Base-by-base conservation (phyloP, 2,113 vertebrate species). In the Upupa epops region DNA sequence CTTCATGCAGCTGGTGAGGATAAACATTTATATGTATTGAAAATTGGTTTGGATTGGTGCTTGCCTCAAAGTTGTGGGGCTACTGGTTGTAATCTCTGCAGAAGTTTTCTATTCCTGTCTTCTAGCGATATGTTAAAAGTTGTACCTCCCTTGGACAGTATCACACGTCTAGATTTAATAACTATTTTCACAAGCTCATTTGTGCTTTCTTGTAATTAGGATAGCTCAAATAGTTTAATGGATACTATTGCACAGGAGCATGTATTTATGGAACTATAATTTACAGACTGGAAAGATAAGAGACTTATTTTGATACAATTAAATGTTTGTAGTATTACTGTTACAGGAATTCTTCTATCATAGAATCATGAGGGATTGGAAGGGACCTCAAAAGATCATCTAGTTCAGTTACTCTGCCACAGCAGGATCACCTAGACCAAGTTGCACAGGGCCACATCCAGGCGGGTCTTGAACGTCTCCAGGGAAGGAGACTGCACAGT, bases 181-280 rank as follows among this genome's bases (percentile, higher is more conserved):
- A 60, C 54, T 94, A 34, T 81, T 77, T 84, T 96, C 61, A 58
- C 69, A 77, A 65, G 72, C 32, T 88, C 75, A 64, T 93, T 96
- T 93, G 74, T 52, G 45, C 91, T 90, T 96, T 91, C 51, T 94
- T 20, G 78, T 95, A 90, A 92, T 87, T 82, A 69, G 89, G 86
- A 61, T 84, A 92, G 73, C 85, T 94, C 95, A 88, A 90, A 75
- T 81, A 91, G 74, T 81, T 86, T 34, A 92, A 55, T 93, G 73
- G 54, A 60, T 88, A 34, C 52, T 91, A 18, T 70, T 70, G 14
- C 40, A 32, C 26, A 61, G 42, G 17, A 89, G 25, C 51, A 51
- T 11, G 2, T 89, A 88, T 83, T 69, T 71, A 13, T 83, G 25
- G 37, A 87, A 66, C 66, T 91, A 8, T 63, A 54, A 61, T 92